phyloP scores from a whole-genome alignment of 2,888 invertebrate species.

The Patella depressa region DNA sequence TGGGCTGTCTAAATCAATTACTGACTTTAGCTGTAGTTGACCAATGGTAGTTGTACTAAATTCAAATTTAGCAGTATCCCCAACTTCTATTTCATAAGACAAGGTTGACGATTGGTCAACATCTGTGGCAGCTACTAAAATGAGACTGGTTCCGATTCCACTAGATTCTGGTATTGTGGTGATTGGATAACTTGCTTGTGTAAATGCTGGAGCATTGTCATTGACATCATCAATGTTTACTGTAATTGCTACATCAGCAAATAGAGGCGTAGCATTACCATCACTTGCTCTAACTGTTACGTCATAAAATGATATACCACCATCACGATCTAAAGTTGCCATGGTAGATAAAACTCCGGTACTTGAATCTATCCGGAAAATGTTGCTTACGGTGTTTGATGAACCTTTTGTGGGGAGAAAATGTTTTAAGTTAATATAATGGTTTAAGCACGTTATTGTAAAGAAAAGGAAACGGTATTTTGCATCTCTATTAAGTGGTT shows the following conservation, averaged over 20 bases:
- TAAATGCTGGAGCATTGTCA: constrained; percentile 37
- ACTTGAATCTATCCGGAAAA: constrained; percentile 6
- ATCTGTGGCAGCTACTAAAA: constrained; percentile 27
- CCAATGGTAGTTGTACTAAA: constrained; percentile 17
- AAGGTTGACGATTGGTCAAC: constrained; percentile 27
- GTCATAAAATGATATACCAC: constrained; percentile 39
- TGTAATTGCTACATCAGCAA: constrained; percentile 20
- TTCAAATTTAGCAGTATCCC: constrained; percentile 20
- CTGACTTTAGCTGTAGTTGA: constrained; percentile 27
- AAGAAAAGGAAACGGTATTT: too few relatives aligned
- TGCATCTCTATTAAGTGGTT: too few relatives aligned
- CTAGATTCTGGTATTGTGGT: constrained; percentile 23
- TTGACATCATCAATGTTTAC: constrained; percentile 37
- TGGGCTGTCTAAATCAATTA: constrained; percentile 30
- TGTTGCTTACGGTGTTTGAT: constrained; percentile 7
- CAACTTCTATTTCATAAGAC: constrained; percentile 23
- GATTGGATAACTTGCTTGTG: constrained; percentile 18
- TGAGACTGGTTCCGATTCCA: constrained; percentile 4
- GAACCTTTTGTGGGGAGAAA: too few relatives aligned
- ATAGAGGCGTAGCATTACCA: constrained; percentile 22
- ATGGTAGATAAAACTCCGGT: constrained; percentile 11
- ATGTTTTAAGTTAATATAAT: too few relatives aligned
- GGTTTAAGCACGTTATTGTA: too few relatives aligned
- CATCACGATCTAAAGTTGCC: constrained; percentile 15
- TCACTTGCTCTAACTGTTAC: constrained; percentile 39